Conservation (phyloP, 1,140 invertebrate genomes). For the Sarcophaga bullata region DNA sequence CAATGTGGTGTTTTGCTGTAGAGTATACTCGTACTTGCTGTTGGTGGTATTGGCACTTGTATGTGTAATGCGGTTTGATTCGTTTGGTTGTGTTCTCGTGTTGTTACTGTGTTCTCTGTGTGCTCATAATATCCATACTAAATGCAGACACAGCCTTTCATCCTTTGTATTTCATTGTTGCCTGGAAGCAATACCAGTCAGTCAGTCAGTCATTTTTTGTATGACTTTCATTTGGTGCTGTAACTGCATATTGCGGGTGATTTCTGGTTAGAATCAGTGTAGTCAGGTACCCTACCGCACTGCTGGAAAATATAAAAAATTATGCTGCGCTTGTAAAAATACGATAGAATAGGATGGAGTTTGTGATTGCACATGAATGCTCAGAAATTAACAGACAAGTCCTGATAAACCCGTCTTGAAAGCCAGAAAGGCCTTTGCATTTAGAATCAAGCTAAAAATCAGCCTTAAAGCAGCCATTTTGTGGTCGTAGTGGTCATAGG, state of each 20-base stretch:
- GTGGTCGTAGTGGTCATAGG: no score
- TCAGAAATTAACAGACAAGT: no score
- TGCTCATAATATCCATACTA: background rate
- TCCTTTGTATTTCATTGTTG: background rate
- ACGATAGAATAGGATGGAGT: no score
- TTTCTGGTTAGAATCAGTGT: background rate
- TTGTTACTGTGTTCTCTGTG: background rate
- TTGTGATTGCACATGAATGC: no score
- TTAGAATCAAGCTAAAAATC: no score
- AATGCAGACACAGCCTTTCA: background rate
- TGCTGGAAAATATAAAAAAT: no score
- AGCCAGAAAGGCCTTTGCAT: no score
- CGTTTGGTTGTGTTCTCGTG: background rate
- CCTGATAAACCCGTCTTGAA: no score
- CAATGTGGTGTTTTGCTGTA: background rate
- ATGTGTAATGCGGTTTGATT: constrained; percentile 14
- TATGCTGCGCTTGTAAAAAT: no score
- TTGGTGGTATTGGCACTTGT: background rate
- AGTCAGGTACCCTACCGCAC: background rate
- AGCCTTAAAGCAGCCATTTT: no score
- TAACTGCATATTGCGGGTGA: background rate
- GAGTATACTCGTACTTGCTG: no score
- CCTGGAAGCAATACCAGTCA: background rate
- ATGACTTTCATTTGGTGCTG: background rate
- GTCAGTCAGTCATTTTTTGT: background rate